These are phyloP conservation scores for Gila orcuttii DNA, from an alignment of 2,113 vertebrate species.

Conservation along the genomic window DNA sequence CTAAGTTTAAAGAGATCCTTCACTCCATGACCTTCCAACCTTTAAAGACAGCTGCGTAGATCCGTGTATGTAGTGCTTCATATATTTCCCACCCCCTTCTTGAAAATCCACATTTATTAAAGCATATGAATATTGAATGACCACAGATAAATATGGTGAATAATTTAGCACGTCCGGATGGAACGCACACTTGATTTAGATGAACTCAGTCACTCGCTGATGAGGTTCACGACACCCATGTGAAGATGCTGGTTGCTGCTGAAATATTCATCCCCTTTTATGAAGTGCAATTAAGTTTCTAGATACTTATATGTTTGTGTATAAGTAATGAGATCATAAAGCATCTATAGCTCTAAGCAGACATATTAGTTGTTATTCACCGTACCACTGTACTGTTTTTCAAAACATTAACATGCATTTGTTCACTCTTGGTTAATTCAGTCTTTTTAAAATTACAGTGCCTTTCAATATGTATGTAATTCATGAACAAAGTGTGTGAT, in stretches of 20 bases:
- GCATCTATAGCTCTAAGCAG: background rate
- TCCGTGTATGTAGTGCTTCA: constrained; percentile 37
- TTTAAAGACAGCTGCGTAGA: constrained; percentile 65
- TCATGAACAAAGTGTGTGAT: constrained; percentile 45
- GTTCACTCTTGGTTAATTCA: constrained; percentile 15
- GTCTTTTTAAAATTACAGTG: background rate
- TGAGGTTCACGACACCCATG: constrained; percentile 2
- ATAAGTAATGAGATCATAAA: constrained; percentile 15
- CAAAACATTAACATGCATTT: constrained; percentile 7
- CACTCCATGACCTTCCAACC: constrained; percentile 73
- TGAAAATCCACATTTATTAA: constrained; percentile 42
- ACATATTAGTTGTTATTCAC: constrained; percentile 1
- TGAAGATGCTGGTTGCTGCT: constrained; percentile 25
- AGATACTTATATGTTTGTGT: constrained; percentile 29
- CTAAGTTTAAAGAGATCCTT: constrained; percentile 69
- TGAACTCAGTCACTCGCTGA: constrained; percentile 40
- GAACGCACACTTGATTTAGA: constrained; percentile 39
- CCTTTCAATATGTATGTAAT: constrained; percentile 27
- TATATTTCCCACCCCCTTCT: constrained; percentile 14
- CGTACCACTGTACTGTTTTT: background rate
- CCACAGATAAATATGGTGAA: constrained; percentile 45
- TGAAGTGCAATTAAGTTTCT: constrained; percentile 43
- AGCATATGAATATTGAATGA: constrained; percentile 48
- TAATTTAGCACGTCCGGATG: constrained; percentile 36
- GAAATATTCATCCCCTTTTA: constrained; percentile 45